Evolutionary conservation across 2,797 vertebrate genomes (phyloP).

Genomic region (Mallotus villosus): DNA sequence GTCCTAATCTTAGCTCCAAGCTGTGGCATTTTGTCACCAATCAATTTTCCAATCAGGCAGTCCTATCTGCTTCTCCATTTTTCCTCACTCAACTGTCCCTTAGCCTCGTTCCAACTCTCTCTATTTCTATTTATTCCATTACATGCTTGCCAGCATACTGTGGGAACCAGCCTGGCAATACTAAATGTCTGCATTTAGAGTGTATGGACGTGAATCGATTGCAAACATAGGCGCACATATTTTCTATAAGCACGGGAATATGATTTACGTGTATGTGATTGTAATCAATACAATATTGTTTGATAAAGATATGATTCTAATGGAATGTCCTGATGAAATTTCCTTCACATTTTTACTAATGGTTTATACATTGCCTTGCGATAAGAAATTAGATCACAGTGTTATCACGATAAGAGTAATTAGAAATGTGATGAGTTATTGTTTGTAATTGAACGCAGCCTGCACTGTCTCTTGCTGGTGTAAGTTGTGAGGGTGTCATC

Average conservation of each 20-base stretch:
- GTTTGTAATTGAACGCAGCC: conserved; percentile 5
- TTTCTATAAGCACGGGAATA: neutral
- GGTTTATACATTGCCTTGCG: conserved; percentile 6
- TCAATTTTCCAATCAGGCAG: conserved; percentile 76
- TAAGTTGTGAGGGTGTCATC: conserved; percentile 23
- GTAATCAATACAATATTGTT: conserved; percentile 6
- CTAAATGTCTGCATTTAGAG: neutral
- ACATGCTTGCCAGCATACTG: neutral
- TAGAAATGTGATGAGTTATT: conserved; percentile 36
- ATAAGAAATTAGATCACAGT: conserved; percentile 18
- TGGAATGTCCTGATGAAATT: neutral
- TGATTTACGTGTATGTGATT: conserved; percentile 5
- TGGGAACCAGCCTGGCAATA: neutral
- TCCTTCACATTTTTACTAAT: conserved; percentile 4
- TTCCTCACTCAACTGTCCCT: conserved; percentile 44
- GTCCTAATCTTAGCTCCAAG: conserved; percentile 84
- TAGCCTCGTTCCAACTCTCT: conserved; percentile 3
- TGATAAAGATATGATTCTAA: conserved; percentile 4
- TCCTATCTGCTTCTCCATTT: conserved; percentile 65
- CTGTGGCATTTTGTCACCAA: conserved; percentile 78
- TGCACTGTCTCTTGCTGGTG: conserved; percentile 23
- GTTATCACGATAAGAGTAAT: conserved; percentile 31
- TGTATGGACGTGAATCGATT: too few species aligned
- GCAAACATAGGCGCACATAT: neutral
- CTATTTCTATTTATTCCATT: neutral